Evolutionary conservation across 2,888 invertebrate species (phyloP).

Genomic region (Blera fallax): DNA sequence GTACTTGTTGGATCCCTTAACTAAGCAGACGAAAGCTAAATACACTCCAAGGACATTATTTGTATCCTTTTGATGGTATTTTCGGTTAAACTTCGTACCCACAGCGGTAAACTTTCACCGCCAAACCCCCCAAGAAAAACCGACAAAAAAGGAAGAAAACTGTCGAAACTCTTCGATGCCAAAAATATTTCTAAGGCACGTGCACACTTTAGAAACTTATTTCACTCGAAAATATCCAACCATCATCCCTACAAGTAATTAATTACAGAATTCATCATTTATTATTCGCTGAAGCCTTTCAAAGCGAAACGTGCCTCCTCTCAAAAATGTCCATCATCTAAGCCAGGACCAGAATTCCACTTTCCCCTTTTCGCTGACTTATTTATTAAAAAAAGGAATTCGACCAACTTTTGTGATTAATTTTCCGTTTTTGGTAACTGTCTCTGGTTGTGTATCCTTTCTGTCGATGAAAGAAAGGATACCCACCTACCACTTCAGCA

Average conservation of each 20-base stretch:
- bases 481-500: conserved; percentile 7
- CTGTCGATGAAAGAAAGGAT: neutral
- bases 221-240: neutral
- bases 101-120: too few species aligned
- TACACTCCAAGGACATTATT: too few species aligned
- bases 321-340: neutral
- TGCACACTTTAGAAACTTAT: neutral
- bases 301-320: neutral
- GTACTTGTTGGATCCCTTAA: too few species aligned
- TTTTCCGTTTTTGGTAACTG: neutral
- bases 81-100: too few species aligned
- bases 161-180: neutral
- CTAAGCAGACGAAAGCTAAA: too few species aligned
- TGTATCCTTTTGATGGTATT: too few species aligned
- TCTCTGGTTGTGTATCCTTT: neutral
- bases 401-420: conserved; percentile 11
- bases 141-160: too few species aligned
- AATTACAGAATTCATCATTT: conserved; percentile 16
- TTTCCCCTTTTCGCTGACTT: conserved; percentile 16
- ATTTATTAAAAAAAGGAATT: conserved; percentile 12
- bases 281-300: neutral
- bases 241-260: neutral
- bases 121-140: too few species aligned
- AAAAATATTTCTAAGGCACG: neutral
- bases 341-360: neutral